Evolutionary conservation across 1,140 invertebrate species (phyloP).

Genomic region (Conus ventricosus): DNA sequence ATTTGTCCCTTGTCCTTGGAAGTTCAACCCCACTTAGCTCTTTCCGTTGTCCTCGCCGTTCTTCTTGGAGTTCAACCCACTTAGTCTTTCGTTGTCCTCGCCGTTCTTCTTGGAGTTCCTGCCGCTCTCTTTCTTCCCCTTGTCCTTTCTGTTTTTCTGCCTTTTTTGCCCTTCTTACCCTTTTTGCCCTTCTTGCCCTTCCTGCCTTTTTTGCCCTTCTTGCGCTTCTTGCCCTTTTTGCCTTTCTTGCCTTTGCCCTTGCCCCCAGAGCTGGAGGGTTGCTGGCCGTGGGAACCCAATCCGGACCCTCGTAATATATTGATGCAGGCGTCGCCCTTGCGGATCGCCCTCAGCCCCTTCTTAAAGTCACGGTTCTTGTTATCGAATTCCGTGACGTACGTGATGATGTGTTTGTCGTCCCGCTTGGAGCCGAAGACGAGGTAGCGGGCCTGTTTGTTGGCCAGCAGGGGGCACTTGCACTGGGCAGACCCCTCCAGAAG

Average conservation of each 20-base stretch:
- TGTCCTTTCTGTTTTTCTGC: conserved; percentile 14
- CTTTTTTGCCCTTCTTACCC: conserved; percentile 21
- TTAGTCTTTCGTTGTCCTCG: background rate
- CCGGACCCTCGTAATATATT: conserved; percentile 34
- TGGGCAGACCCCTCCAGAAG: conserved; percentile 72
- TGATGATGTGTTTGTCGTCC: conserved; percentile 65
- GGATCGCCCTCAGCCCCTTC: conserved; percentile 48
- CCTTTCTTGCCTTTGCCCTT: conserved; percentile 30
- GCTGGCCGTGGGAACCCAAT: background rate
- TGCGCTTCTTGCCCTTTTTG: conserved; percentile 32
- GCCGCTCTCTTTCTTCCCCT: background rate
- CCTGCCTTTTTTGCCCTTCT: conserved; percentile 28
- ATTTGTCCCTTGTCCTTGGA: background rate
- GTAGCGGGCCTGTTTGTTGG: conserved; percentile 64
- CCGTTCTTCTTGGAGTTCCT: background rate
- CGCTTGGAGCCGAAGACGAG: conserved; percentile 77
- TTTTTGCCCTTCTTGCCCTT: conserved; percentile 31
- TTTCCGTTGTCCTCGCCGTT: background rate
- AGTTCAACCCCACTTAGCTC: background rate
- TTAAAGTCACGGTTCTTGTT: conserved; percentile 54
- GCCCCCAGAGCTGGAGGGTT: too few species aligned
- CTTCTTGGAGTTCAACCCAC: background rate
- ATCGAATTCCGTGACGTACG: conserved; percentile 50
- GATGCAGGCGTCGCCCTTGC: conserved; percentile 50
- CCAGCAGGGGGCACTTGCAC: conserved; percentile 71